A percentile compares a stretch with the other conserved stretches of the same genome.
Evolutionary conservation across 2,888 invertebrate genomes (phyloP).

Genomic region (Rhabditophanes sp.): DNA sequence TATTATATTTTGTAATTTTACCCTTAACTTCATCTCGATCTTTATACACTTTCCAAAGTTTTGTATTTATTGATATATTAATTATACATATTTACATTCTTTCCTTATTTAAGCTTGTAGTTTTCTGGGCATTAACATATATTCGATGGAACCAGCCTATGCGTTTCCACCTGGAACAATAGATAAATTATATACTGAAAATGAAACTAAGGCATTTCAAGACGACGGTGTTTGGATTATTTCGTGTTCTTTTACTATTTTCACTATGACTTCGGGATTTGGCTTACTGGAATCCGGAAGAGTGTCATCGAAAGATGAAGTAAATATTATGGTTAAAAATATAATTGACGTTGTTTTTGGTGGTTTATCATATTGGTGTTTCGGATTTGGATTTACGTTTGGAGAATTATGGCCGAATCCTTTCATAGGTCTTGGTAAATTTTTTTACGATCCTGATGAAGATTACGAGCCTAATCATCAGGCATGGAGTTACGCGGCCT

Average conservation of each 20-base stretch:
- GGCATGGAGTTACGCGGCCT: conserved; percentile 37
- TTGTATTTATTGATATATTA: too few species aligned
- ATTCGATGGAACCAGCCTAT: too few species aligned
- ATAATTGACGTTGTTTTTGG: conserved; percentile 72
- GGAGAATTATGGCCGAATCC: conserved; percentile 49
- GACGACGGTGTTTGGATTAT: conserved; percentile 41
- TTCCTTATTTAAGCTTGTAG: too few species aligned
- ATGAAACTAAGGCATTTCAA: conserved; percentile 17
- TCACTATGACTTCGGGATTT: conserved; percentile 40
- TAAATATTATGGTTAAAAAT: conserved; percentile 76
- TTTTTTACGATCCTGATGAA: conserved; percentile 35
- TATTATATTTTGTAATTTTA: too few species aligned
- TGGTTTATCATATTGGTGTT: conserved; percentile 79
- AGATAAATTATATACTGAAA: too few species aligned
- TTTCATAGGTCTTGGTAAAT: conserved; percentile 33
- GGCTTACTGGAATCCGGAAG: conserved; percentile 39
- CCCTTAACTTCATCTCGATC: too few species aligned
- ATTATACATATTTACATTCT: too few species aligned
- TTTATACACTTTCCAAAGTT: too few species aligned
- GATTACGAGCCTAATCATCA: conserved; percentile 19
- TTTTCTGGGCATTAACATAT: too few species aligned
- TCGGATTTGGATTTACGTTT: conserved; percentile 79
- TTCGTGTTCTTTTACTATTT: conserved; percentile 33
- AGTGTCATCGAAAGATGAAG: conserved; percentile 39
- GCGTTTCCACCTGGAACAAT: too few species aligned